phyloP scores from a whole-genome alignment of 2,888 invertebrate genomes.

The Sylvicola fuscatus region DNA sequence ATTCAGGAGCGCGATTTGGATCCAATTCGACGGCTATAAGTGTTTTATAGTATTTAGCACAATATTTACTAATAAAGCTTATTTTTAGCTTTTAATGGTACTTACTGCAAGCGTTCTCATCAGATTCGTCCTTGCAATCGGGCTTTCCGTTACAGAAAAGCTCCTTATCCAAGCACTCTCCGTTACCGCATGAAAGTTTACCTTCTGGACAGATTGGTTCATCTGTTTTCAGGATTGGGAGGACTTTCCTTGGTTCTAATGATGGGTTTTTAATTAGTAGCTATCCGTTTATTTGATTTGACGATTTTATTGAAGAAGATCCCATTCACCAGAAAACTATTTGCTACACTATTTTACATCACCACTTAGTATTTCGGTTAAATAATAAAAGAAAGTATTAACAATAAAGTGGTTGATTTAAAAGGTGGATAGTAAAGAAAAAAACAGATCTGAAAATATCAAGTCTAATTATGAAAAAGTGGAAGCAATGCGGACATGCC shows the following conservation, averaged over 20 bases:
- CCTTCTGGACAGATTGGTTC: slow-evolving; percentile 82
- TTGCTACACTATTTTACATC: too few species aligned
- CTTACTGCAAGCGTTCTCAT: slow-evolving; percentile 91
- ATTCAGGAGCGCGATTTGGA: slow-evolving; percentile 81
- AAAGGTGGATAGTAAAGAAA: too few species aligned
- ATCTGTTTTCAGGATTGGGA: slow-evolving; percentile 80
- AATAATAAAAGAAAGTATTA: too few species aligned
- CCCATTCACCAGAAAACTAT: too few species aligned
- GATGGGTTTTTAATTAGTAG: too few species aligned
- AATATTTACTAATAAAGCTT: background rate
- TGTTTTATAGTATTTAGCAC: background rate
- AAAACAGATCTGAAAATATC: too few species aligned
- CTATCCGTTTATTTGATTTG: too few species aligned
- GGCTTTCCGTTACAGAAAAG: slow-evolving; percentile 84
- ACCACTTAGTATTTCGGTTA: too few species aligned
- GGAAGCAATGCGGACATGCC: too few species aligned
- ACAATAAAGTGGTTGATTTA: too few species aligned
- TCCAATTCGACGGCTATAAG: slow-evolving; percentile 64
- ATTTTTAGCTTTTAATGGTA: slow-evolving; percentile 14
- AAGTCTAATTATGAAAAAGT: too few species aligned
- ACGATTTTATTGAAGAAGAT: background rate
- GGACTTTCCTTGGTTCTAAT: slow-evolving; percentile 70
- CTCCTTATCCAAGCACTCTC: slow-evolving; percentile 79
- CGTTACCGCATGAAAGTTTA: slow-evolving; percentile 78
- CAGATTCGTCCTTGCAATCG: slow-evolving; percentile 86